phyloP scores from a whole-genome alignment of 2,888 invertebrate genomes.

The Agrochola lychnidis region DNA sequence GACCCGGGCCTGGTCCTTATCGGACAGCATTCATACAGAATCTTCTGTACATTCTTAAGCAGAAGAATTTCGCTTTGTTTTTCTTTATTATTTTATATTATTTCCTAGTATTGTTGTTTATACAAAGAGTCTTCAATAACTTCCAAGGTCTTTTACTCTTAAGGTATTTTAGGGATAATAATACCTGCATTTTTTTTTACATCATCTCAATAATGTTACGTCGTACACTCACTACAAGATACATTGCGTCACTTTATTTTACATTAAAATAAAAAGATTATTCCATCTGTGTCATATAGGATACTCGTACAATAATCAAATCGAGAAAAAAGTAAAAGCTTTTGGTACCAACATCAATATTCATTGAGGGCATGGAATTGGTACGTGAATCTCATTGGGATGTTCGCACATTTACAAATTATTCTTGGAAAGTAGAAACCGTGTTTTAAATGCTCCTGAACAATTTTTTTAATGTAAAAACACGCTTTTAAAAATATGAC shows the following conservation, averaged over 20 bases:
- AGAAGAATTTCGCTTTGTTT: too few species aligned
- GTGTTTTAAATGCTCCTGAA: background rate
- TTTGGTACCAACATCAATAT: constrained; percentile 32
- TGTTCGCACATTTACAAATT: constrained; percentile 9
- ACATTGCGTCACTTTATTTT: constrained; percentile 19
- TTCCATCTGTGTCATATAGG: constrained; percentile 16
- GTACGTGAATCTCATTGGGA: constrained; percentile 23
- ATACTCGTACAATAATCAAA: constrained; percentile 35
- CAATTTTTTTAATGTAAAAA: background rate
- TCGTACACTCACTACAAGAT: background rate
- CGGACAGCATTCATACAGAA: too few species aligned
- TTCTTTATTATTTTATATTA: too few species aligned
- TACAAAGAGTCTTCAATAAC: background rate
- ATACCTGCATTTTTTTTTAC: background rate
- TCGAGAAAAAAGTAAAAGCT: constrained; percentile 34
- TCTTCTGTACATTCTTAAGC: too few species aligned
- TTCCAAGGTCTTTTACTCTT: background rate
- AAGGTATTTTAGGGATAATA: background rate
- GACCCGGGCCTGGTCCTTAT: too few species aligned
- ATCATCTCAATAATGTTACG: constrained; percentile 4
- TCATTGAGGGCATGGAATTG: constrained; percentile 15
- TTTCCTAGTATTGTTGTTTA: too few species aligned
- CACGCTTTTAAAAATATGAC: background rate
- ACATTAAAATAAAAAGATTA: constrained; percentile 22
- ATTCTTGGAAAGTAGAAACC: constrained; percentile 3